Conservation (phyloP, 2,113 vertebrate species). For the Bubo scandiacus region DNA sequence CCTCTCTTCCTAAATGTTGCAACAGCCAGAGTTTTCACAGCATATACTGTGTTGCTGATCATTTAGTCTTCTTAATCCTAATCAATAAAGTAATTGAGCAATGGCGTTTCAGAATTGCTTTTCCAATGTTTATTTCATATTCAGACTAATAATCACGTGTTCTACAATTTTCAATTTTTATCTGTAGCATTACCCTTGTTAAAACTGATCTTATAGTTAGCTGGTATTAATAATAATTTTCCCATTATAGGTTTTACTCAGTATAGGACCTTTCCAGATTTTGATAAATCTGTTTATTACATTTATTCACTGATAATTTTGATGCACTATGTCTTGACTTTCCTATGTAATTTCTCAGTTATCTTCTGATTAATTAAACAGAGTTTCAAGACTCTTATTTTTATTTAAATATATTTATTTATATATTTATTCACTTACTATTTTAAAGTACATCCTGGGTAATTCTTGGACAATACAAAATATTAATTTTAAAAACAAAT, state of each 20-base stretch:
- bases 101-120: background rate
- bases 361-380: background rate
- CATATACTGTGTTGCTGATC: background rate
- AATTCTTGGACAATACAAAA: background rate
- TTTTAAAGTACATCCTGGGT: background rate
- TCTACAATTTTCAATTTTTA: conserved; percentile 34
- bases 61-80: background rate
- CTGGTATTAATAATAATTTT: conserved; percentile 13
- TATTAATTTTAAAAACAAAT: background rate
- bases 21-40: background rate
- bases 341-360: background rate
- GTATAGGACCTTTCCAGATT: conserved; percentile 12
- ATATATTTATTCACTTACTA: background rate
- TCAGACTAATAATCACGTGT: background rate
- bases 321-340: background rate
- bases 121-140: conserved; percentile 5
- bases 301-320: conserved; percentile 44
- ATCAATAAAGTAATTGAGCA: conserved; percentile 1
- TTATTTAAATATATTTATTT: background rate
- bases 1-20: background rate
- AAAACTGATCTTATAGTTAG: background rate
- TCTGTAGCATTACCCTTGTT: conserved; percentile 18
- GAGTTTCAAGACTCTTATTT: background rate
- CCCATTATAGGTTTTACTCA: conserved; percentile 22
- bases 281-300: conserved; percentile 47